Conservation (phyloP, 1,140 invertebrate species). For the Aricia agestis region DNA sequence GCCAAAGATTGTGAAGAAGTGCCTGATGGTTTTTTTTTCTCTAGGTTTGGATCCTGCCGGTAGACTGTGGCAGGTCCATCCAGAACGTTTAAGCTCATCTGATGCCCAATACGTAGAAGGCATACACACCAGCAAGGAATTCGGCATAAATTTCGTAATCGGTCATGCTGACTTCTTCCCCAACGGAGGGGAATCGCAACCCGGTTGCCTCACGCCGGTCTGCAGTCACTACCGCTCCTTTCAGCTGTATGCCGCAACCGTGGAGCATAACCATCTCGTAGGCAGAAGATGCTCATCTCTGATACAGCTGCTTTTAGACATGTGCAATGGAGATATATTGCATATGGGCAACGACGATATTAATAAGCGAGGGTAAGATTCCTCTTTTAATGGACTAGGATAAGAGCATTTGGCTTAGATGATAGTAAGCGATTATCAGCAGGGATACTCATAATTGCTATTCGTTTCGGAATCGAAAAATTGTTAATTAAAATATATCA, state of each 20-base stretch:
- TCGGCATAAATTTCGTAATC: slow-evolving; percentile 71
- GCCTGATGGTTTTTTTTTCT: not conserved
- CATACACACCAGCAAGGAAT: slow-evolving; percentile 80
- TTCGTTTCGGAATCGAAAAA: too few relatives aligned
- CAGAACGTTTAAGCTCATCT: slow-evolving; percentile 27
- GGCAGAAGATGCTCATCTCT: slow-evolving; percentile 37
- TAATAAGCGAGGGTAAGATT: slow-evolving; percentile 45
- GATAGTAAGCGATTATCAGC: too few relatives aligned
- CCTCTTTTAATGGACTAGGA: not conserved
- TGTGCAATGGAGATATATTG: slow-evolving; percentile 37
- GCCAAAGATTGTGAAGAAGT: too few relatives aligned
- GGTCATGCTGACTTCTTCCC: slow-evolving; percentile 86
- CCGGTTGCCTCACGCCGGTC: slow-evolving; percentile 70
- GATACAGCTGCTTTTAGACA: slow-evolving; percentile 39
- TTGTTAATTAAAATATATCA: too few relatives aligned
- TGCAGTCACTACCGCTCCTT: slow-evolving; percentile 81
- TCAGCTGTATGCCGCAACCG: slow-evolving; percentile 76
- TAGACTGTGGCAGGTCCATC: slow-evolving; percentile 38
- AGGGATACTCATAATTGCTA: too few relatives aligned
- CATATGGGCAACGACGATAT: slow-evolving; percentile 49
- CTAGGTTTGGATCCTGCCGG: slow-evolving; percentile 46
- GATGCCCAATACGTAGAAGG: slow-evolving; percentile 81
- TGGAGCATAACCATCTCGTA: slow-evolving; percentile 45
- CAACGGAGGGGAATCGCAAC: slow-evolving; percentile 80
- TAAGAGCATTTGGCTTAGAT: too few relatives aligned